phyloP scores from a whole-genome alignment of 2,113 vertebrate species.

The Epinephelus lanceolatus region DNA sequence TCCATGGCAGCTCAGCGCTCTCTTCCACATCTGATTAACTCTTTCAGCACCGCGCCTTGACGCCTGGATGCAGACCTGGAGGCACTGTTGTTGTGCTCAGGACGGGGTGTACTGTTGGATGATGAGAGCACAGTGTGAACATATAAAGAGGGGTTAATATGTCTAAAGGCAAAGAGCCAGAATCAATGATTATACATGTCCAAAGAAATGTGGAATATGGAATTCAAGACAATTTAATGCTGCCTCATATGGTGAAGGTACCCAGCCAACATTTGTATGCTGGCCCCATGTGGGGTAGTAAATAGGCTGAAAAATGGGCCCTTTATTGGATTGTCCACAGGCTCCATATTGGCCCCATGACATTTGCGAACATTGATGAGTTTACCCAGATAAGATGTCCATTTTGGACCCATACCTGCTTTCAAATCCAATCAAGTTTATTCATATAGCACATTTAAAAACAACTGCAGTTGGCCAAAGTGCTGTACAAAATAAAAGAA shows the following conservation, averaged over 20 bases:
- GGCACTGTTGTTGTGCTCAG: slow-evolving; percentile 5
- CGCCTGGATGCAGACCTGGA: neutral
- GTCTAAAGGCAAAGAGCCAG: neutral
- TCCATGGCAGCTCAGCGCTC: slow-evolving; percentile 78
- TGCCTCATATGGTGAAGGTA: neutral
- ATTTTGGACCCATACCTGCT: too few species aligned
- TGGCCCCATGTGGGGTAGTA: too few species aligned
- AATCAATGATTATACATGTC: neutral
- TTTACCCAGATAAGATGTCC: too few species aligned
- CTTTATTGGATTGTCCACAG: too few species aligned
- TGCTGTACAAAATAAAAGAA: too few species aligned
- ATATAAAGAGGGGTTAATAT: neutral
- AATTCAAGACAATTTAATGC: neutral
- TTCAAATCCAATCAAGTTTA: too few species aligned
- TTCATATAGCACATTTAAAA: too few species aligned
- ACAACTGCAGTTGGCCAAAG: too few species aligned
- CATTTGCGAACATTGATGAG: too few species aligned
- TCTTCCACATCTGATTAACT: slow-evolving; percentile 80
- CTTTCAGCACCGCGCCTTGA: slow-evolving; percentile 60
- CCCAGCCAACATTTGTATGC: too few species aligned
- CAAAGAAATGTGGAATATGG: neutral
- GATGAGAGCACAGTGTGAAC: neutral
- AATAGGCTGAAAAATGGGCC: too few species aligned
- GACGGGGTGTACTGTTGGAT: neutral
- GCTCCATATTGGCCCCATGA: too few species aligned